These are phyloP conservation scores for Gandaritis pyraliata DNA, from an alignment of 2,888 invertebrate genomes.

Conservation along the genomic window DNA sequence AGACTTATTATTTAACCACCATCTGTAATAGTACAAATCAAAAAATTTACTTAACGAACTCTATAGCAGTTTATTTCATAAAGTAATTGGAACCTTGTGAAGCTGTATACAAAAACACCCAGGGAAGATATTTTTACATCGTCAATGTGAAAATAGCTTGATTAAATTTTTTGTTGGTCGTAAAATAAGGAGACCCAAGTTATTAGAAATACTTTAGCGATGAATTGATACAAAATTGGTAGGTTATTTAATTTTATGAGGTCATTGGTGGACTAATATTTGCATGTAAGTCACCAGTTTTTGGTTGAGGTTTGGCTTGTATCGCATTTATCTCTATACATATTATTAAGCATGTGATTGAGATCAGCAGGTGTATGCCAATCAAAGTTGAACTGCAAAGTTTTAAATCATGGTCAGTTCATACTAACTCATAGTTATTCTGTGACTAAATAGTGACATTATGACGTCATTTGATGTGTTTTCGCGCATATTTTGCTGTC, in stretches of 20 bases:
- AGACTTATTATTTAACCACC: no score
- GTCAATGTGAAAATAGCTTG: slow-evolving; percentile 33
- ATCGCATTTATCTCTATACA: no score
- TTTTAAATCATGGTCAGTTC: no score
- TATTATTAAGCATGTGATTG: no score
- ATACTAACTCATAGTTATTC: no score
- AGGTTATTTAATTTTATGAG: slow-evolving; percentile 17
- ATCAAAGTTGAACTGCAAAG: no score
- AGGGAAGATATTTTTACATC: slow-evolving; percentile 27
- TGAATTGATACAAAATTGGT: slow-evolving; percentile 25
- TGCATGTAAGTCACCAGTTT: no score
- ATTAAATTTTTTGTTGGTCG: slow-evolving; percentile 38
- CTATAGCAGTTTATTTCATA: slow-evolving; percentile 10
- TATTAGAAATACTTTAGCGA: slow-evolving; percentile 27
- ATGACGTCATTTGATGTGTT: no score
- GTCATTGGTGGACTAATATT: slow-evolving; percentile 3
- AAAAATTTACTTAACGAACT: slow-evolving; percentile 1
- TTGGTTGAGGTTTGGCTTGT: not conserved
- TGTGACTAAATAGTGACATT: no score
- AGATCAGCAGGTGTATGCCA: no score
- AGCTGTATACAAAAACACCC: slow-evolving; percentile 14
- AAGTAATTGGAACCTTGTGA: slow-evolving; percentile 19
- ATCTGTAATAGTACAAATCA: no score
- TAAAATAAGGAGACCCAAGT: slow-evolving; percentile 31
- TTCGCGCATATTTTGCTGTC: no score